Base-by-base conservation (phyloP, 1,140 invertebrate species). In the Zophobas atratus region DNA sequence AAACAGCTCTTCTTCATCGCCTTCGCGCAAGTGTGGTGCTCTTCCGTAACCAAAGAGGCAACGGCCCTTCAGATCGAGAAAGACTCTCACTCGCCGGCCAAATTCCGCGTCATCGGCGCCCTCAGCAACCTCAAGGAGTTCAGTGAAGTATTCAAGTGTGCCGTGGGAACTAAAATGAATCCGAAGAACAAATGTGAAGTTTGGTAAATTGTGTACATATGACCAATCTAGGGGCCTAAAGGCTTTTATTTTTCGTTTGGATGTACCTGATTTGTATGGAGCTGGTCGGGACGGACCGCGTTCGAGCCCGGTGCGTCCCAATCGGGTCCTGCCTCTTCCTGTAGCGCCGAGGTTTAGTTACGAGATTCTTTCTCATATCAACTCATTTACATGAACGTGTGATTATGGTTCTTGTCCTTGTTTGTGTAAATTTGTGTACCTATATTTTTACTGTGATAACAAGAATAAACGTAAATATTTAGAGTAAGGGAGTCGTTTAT, bases 11-110 rank as follows among this genome's bases (percentile, higher is more conserved):
- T 98, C 86, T 98, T 98, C 83, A 88, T 98, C 8, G 95, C 95
- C 43, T 98, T 97, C 87, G 95, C 96, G 36, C 96, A 97, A 55
- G 94, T 97, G 1, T 97, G 95, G 95, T 97, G 96, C 84, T 94
- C 94, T 1, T 88, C 93, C 1, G 92, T 92, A 81, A 95, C 94
- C 1, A 92, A 94, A 78, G 94, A 96, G 85, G 91, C 94, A 0
- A 90, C 91, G 0, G 90, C 78, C 32, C 90, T 96, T 67, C 93
- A 95, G 85, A 92, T 97, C 70, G 93, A 96, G 85, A 96, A 96
- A 84, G 95, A 97, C 85, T 91, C 95, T 34, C 95, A 97, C 82
- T 92, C 93, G 39, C 93, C 94, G 0, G 91, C 93, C 0, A 92
- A 92, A 81, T 95, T 91, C 81, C 87, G 97, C 73, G 97, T 99